These are phyloP conservation scores for Athene cunicularia DNA, from an alignment of 2,113 vertebrate species.

Conservation along the genomic window DNA sequence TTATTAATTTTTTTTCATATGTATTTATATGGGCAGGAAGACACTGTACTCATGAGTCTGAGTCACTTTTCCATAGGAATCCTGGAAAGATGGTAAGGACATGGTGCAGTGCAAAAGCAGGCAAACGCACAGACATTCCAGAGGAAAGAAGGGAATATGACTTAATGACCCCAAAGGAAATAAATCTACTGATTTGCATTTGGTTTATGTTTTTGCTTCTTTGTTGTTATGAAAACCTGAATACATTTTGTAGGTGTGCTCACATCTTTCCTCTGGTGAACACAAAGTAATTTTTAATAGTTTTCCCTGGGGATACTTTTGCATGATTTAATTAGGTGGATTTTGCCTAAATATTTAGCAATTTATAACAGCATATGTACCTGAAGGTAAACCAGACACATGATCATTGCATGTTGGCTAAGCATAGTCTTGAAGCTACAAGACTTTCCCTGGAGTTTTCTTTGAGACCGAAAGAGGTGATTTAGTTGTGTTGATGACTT, in stretches of 20 bases:
- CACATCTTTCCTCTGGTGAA: neutral
- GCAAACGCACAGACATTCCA: neutral
- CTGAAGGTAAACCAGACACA: neutral
- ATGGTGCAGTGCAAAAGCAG: neutral
- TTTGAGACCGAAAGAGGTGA: neutral
- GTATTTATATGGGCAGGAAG: neutral
- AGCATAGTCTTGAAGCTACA: neutral
- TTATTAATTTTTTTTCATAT: neutral
- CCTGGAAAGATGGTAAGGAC: neutral
- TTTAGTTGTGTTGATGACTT: neutral
- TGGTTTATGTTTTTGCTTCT: neutral
- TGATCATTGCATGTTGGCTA: neutral
- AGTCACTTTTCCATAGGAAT: constrained; percentile 40
- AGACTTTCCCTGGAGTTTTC: neutral
- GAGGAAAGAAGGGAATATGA: neutral
- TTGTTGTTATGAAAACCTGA: neutral
- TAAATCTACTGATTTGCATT: neutral
- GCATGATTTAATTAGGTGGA: neutral
- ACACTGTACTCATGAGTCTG: neutral
- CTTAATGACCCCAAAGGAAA: constrained; percentile 10
- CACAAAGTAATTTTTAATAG: neutral
- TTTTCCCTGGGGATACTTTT: neutral
- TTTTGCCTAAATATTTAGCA: neutral
- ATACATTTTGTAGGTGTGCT: neutral
- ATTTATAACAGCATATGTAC: neutral